A percentile compares a stretch with the other conserved stretches of the same genome.
These are phyloP conservation scores for Lissonota sp. DNA, from an alignment of 2,888 invertebrate species.

Conservation along the genomic window DNA sequence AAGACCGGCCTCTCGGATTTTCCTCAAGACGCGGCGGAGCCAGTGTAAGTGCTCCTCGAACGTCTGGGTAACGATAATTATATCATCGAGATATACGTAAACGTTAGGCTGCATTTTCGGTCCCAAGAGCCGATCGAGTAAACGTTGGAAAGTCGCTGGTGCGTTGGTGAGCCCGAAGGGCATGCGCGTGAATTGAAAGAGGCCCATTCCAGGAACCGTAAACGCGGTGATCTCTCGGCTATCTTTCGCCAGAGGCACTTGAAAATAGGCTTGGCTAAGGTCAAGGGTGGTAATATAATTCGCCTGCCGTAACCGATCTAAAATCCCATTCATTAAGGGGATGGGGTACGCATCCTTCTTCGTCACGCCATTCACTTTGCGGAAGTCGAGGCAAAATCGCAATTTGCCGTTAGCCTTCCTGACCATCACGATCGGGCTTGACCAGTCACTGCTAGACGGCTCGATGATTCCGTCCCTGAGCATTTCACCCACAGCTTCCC, in stretches of 20 bases:
- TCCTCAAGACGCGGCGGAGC: constrained; percentile 63
- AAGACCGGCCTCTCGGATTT: constrained; percentile 70
- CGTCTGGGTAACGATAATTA: constrained; percentile 53
- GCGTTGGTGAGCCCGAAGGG: constrained; percentile 72
- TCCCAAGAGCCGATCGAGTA: constrained; percentile 71
- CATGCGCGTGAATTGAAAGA: constrained; percentile 73
- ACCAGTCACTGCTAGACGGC: constrained; percentile 12
- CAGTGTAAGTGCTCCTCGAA: constrained; percentile 54
- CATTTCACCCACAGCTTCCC: constrained; percentile 22
- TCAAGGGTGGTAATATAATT: constrained; percentile 67
- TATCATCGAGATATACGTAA: constrained; percentile 64
- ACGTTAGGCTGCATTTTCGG: constrained; percentile 53
- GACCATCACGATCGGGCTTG: constrained; percentile 33
- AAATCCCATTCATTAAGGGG: constrained; percentile 67
- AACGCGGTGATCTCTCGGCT: too few relatives aligned
- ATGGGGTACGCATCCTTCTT: constrained; percentile 63
- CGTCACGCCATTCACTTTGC: constrained; percentile 70
- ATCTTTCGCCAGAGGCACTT: constrained; percentile 51
- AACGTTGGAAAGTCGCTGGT: constrained; percentile 73
- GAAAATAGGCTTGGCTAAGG: constrained; percentile 64
- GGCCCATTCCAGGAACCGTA: constrained; percentile 50
- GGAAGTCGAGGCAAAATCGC: constrained; percentile 32
- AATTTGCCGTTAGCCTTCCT: background rate
- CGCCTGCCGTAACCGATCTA: constrained; percentile 69
- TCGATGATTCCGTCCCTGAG: constrained; percentile 19